Evolutionary conservation across 2,888 invertebrate species (phyloP).

Genomic region (Lutraria lutraria): DNA sequence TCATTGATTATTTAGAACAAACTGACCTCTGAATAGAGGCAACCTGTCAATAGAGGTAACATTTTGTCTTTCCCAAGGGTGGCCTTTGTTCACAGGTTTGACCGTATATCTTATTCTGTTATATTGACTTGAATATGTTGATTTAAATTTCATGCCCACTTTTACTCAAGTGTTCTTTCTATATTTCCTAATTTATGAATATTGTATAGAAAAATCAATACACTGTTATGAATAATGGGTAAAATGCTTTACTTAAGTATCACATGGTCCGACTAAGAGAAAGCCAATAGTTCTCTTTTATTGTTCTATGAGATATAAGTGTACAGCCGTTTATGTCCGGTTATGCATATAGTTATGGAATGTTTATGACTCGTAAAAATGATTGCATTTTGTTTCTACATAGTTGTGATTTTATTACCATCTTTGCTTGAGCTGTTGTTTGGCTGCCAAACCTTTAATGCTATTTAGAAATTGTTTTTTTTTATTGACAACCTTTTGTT

Average conservation of each 20-base stretch:
- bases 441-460: conserved; percentile 17
- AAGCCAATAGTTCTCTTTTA: background rate
- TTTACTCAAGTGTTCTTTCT: background rate
- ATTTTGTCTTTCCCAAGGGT: too few relatives aligned
- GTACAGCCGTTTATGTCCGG: background rate
- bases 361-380: conserved; percentile 10
- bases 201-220: background rate
- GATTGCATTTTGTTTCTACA: conserved; percentile 32
- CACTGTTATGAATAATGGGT: background rate
- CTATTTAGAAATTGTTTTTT: background rate
- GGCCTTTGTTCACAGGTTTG: too few relatives aligned
- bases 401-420: conserved; percentile 21
- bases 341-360: conserved; percentile 42
- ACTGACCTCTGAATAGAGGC: too few relatives aligned
- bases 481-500: background rate
- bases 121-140: background rate
- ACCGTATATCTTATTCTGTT: background rate
- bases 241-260: background rate
- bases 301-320: background rate
- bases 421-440: conserved; percentile 45
- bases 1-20: too few relatives aligned
- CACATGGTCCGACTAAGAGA: background rate
- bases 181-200: too few relatives aligned
- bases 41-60: too few relatives aligned
- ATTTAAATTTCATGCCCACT: background rate